Conservation (phyloP, 1,140 invertebrate species). For the Elysia chlorotica region DNA sequence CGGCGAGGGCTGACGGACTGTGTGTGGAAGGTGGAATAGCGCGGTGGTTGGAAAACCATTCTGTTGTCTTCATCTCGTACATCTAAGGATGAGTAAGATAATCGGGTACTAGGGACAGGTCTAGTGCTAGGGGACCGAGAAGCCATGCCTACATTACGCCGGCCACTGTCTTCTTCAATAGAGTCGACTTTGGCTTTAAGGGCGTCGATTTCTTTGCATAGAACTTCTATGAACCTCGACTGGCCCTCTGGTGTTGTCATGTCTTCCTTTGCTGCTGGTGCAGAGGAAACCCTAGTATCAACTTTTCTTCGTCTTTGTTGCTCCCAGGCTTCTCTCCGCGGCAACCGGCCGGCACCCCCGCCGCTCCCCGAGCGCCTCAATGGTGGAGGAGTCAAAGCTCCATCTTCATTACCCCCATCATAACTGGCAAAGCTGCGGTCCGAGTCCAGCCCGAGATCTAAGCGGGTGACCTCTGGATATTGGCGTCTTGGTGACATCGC, state of each 20-base stretch:
- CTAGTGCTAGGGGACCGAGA: background rate
- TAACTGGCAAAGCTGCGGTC: background rate
- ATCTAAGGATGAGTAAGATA: background rate
- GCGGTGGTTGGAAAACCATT: background rate
- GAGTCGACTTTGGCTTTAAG: conserved; percentile 38
- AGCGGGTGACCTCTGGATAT: background rate
- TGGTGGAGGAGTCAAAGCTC: background rate
- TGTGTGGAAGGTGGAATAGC: too few species aligned
- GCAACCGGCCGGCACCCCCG: conserved; percentile 25
- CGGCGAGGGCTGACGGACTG: background rate
- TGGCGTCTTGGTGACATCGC: background rate
- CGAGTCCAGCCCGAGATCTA: background rate
- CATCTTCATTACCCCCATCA: background rate
- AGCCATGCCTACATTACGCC: background rate
- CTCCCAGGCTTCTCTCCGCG: conserved; percentile 34
- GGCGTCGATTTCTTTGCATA: conserved; percentile 42
- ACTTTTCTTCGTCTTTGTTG: conserved; percentile 16
- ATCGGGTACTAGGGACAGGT: background rate
- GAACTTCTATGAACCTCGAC: conserved; percentile 27
- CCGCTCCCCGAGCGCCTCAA: conserved; percentile 15
- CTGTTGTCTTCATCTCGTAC: background rate
- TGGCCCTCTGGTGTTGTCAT: conserved; percentile 21
- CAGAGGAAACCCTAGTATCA: background rate
- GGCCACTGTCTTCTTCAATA: conserved; percentile 31
- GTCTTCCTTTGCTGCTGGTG: background rate